A percentile compares a stretch with the other conserved stretches of the same genome.
phyloP scores from a whole-genome alignment of 1,140 invertebrate genomes.

The Drosophila sp. region DNA sequence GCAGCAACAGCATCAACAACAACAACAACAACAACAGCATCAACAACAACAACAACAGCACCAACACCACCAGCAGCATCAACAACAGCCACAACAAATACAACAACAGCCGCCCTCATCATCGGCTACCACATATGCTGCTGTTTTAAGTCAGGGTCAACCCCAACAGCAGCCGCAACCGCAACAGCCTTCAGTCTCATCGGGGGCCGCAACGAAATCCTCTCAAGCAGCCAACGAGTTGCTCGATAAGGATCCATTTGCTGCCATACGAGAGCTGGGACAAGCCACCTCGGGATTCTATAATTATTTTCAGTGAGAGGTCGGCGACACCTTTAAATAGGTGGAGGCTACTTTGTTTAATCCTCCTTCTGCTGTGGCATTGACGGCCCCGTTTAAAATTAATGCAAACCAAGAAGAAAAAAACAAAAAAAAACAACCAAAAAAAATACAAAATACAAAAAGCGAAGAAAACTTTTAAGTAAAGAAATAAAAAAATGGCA shows the following conservation, averaged over 20 bases:
- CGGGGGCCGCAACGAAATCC: constrained; percentile 37
- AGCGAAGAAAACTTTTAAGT: constrained; percentile 49
- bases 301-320: constrained; percentile 81
- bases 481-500: constrained; percentile 56
- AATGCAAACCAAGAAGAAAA: constrained; percentile 31
- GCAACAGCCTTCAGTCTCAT: constrained; percentile 31
- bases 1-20: constrained; percentile 49
- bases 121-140: constrained; percentile 82
- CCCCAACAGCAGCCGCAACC: constrained; percentile 34
- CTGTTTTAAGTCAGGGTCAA: constrained; percentile 82
- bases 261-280: constrained; percentile 79
- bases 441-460: constrained; percentile 32
- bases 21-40: constrained; percentile 43
- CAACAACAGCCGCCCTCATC: constrained; percentile 47
- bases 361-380: constrained; percentile 60
- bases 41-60: constrained; percentile 37
- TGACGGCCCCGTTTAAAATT: constrained; percentile 44
- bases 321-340: constrained; percentile 15
- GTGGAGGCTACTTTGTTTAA: background rate
- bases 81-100: constrained; percentile 35
- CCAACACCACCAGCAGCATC: constrained; percentile 35
- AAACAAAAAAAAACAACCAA: constrained; percentile 37
- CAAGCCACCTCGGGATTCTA: constrained; percentile 82
- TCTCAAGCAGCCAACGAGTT: constrained; percentile 50
- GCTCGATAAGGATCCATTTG: constrained; percentile 81